Percentiles rank a stretch among this genome's conserved stretches.
Evolutionary conservation across 2,888 invertebrate species (phyloP).

Genomic region (Agriopis leucophaearia): DNA sequence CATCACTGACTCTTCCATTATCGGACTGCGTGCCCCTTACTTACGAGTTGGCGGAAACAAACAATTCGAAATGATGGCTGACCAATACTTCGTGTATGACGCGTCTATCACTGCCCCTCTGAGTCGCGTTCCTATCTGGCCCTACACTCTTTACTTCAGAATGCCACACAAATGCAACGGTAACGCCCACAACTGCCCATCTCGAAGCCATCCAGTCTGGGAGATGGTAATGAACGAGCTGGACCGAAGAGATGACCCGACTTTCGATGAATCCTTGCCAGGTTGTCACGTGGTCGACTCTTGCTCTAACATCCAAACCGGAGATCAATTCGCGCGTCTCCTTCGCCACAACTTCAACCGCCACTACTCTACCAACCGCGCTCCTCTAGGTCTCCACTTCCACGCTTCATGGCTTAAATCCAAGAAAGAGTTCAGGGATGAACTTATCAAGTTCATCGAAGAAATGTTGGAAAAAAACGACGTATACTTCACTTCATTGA

Average conservation of each 20-base stretch:
- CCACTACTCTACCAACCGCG: slow-evolving; percentile 96
- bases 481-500: slow-evolving; percentile 96
- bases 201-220: slow-evolving; percentile 96
- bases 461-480: slow-evolving; percentile 96
- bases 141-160: slow-evolving; percentile 98
- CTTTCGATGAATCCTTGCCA: slow-evolving; percentile 96
- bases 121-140: slow-evolving; percentile 97
- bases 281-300: slow-evolving; percentile 98
- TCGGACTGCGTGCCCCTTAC: slow-evolving; percentile 95
- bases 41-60: slow-evolving; percentile 96
- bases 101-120: slow-evolving; percentile 97
- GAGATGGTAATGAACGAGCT: slow-evolving; percentile 98
- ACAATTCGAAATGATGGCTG: slow-evolving; percentile 98
- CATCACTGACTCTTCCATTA: slow-evolving; percentile 96
- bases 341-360: slow-evolving; percentile 97
- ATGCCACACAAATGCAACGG: slow-evolving; percentile 98
- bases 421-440: slow-evolving; percentile 96
- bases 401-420: slow-evolving; percentile 98
- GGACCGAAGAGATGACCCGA: slow-evolving; percentile 96
- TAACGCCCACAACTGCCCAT: slow-evolving; percentile 97
- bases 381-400: slow-evolving; percentile 96
- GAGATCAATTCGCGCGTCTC: slow-evolving; percentile 95
- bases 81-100: slow-evolving; percentile 97
- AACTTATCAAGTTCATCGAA: slow-evolving; percentile 96
- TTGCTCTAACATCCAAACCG: slow-evolving; percentile 96